A percentile compares a stretch with the other conserved stretches of the same genome.
Conservation (phyloP, 2,797 vertebrate genomes). For the Rhinichthys osculus region DNA sequence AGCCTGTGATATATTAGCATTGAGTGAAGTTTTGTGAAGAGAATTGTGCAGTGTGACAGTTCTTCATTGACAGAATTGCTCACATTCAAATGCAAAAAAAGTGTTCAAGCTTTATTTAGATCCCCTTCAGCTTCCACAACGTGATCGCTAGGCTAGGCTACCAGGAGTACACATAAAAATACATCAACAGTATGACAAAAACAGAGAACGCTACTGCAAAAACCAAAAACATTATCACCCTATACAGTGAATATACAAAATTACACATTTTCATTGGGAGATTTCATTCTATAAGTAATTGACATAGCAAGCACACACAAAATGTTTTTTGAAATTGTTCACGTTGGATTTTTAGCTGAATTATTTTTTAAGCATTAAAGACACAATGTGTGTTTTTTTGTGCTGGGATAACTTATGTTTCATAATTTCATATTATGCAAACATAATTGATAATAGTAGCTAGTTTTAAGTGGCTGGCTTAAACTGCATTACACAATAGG, state of each 20-base stretch:
- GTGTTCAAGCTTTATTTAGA: constrained; percentile 14
- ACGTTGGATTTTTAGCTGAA: neutral
- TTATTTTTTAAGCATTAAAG: neutral
- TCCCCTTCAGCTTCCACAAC: neutral
- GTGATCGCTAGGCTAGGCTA: neutral
- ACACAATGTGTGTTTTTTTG: neutral
- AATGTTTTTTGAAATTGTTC: neutral
- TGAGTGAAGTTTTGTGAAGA: neutral
- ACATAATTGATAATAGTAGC: no score
- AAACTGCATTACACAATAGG: neutral
- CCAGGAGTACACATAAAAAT: neutral
- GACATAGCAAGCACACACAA: neutral
- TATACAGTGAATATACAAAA: neutral
- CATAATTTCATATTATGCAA: no score
- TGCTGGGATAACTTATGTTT: no score
- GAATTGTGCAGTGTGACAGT: neutral
- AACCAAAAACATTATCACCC: neutral
- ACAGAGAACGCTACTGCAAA: neutral
- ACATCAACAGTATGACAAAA: neutral
- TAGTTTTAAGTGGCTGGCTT: no score
- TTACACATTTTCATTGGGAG: neutral
- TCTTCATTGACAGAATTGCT: neutral
- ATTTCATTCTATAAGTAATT: neutral
- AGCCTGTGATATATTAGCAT: neutral
- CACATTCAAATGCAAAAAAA: neutral